Evolutionary conservation across 1,140 invertebrate genomes (phyloP).

Genomic region (Zaprionus capensis): DNA sequence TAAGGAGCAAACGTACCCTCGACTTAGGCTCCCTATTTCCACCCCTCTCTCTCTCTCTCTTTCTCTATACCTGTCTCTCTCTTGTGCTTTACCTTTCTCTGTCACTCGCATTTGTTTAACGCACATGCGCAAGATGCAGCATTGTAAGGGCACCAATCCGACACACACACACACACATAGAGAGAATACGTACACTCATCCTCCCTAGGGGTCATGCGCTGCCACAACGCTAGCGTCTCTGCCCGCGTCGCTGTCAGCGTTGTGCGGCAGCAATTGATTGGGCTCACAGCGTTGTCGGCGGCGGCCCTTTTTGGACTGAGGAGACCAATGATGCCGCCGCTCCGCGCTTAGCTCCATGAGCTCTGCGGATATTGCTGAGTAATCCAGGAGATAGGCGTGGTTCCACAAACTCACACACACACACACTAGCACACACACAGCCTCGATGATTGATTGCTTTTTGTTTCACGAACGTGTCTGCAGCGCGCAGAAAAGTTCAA

Average conservation of each 20-base stretch:
- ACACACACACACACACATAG: conserved; percentile 21
- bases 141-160: conserved; percentile 43
- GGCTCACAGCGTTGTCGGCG: conserved; percentile 61
- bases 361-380: conserved; percentile 73
- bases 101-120: conserved; percentile 38
- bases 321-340: conserved; percentile 80
- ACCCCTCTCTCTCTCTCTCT: conserved; percentile 3
- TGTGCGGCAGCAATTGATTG: conserved; percentile 78
- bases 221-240: conserved; percentile 19
- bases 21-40: not conserved
- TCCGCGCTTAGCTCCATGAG: conserved; percentile 37
- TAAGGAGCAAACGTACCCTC: conserved; percentile 4
- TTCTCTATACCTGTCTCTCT: conserved; percentile 21
- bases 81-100: conserved; percentile 56
- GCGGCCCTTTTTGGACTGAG: conserved; percentile 41
- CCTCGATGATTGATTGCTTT: conserved; percentile 82
- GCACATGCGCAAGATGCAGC: conserved; percentile 74
- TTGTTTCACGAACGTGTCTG: conserved; percentile 62
- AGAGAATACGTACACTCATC: conserved; percentile 19
- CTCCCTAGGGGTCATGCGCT: conserved; percentile 53
- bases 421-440: conserved; percentile 20
- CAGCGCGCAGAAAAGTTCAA: conserved; percentile 69
- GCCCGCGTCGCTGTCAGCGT: conserved; percentile 51
- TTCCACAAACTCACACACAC: conserved; percentile 59
- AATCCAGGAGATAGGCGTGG: conserved; percentile 84